Evolutionary conservation across 2,888 invertebrate species (phyloP).

Genomic region (Polyploca ridens): DNA sequence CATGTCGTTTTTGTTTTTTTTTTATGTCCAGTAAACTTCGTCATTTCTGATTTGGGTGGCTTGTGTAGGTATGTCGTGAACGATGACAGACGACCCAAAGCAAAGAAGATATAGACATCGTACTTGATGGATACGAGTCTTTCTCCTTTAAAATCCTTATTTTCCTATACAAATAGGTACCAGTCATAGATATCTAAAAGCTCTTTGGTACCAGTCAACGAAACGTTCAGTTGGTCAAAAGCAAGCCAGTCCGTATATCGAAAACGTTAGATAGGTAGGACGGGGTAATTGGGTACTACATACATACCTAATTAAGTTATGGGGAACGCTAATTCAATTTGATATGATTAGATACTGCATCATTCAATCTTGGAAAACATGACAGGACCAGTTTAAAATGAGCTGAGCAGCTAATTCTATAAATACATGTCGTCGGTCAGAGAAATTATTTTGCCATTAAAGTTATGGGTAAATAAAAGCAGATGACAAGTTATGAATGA

Average conservation of each 20-base stretch:
- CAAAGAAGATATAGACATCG: too few species aligned
- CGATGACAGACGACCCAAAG: too few species aligned
- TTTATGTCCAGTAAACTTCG: not conserved
- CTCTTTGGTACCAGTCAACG: too few species aligned
- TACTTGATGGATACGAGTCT: too few species aligned
- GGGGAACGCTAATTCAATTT: not conserved
- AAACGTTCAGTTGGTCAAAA: too few species aligned
- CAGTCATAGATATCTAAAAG: too few species aligned
- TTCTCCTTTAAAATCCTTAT: too few species aligned
- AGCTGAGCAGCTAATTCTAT: not conserved
- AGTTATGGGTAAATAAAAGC: not conserved
- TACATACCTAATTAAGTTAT: too few species aligned
- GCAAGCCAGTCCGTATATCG: too few species aligned
- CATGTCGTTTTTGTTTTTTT: not conserved
- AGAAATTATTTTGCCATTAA: not conserved
- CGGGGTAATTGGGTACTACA: too few species aligned
- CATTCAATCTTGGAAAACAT: not conserved
- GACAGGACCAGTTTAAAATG: not conserved
- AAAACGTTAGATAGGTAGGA: too few species aligned
- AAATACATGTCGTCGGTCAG: not conserved
- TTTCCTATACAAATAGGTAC: too few species aligned
- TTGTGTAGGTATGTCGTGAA: not conserved
- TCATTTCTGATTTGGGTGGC: not conserved
- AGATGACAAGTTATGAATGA: conserved; percentile 6
- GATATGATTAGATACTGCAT: not conserved